phyloP scores from a whole-genome alignment of 2,797 vertebrate species.

The Microctenopoma lineatum region DNA sequence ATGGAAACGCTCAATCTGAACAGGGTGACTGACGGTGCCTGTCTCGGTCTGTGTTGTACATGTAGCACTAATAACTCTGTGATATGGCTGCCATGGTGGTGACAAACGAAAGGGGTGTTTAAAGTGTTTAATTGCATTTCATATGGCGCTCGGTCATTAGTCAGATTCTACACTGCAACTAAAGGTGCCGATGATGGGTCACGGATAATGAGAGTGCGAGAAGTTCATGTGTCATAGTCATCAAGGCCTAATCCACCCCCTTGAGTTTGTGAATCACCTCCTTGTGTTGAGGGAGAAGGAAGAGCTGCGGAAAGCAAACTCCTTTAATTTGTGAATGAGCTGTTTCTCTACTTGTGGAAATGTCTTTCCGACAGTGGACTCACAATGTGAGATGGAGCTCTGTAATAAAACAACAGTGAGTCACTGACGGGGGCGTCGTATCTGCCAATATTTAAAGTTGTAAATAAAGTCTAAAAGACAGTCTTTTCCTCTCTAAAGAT shows the following conservation, averaged over 20 bases:
- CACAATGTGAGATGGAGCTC: slow-evolving; percentile 22
- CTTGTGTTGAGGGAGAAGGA: slow-evolving; percentile 22
- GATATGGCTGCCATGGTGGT: slow-evolving; percentile 27
- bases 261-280: slow-evolving; percentile 55
- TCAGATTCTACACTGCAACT: neutral
- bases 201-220: slow-evolving; percentile 60
- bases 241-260: slow-evolving; percentile 24
- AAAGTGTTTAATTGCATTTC: slow-evolving; percentile 62
- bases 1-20: slow-evolving; percentile 41
- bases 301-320: slow-evolving; percentile 25
- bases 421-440: neutral
- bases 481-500: neutral
- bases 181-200: slow-evolving; percentile 49
- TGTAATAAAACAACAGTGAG: slow-evolving; percentile 25
- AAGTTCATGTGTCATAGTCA: slow-evolving; percentile 65
- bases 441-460: slow-evolving; percentile 22
- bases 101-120: slow-evolving; percentile 16
- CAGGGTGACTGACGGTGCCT: slow-evolving; percentile 60
- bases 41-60: slow-evolving; percentile 51
- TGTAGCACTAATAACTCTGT: slow-evolving; percentile 33
- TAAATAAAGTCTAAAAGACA: neutral
- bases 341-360: slow-evolving; percentile 25
- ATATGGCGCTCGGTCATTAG: slow-evolving; percentile 54
- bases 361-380: slow-evolving; percentile 9
- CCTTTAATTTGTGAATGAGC: slow-evolving; percentile 37